These are phyloP conservation scores for Boloria selene DNA, from an alignment of 2,888 invertebrate species.

Conservation along the genomic window DNA sequence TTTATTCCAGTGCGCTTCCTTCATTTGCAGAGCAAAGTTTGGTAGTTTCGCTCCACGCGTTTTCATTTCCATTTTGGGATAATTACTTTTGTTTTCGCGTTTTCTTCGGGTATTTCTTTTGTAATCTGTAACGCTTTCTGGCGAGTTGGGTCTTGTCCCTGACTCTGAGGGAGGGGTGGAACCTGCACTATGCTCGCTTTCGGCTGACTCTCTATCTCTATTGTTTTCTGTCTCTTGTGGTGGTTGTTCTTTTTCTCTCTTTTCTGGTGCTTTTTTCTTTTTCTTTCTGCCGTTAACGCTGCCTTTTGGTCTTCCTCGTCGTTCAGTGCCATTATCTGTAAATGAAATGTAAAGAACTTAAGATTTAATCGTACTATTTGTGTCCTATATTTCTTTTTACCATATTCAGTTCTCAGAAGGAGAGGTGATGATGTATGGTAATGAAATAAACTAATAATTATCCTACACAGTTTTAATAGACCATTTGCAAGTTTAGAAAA, in stretches of 20 bases:
- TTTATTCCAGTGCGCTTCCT: constrained; percentile 76
- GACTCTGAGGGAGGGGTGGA: constrained; percentile 72
- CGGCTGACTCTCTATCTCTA: constrained; percentile 73
- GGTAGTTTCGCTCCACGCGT: constrained; percentile 85
- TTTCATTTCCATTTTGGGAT: constrained; percentile 75
- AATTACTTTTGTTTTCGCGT: constrained; percentile 54
- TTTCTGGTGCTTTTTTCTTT: constrained; percentile 70
- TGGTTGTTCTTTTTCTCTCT: constrained; percentile 67
- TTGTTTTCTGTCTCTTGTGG: constrained; percentile 77
- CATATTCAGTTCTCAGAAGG: no score
- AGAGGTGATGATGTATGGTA: no score
- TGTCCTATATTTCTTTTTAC: no score
- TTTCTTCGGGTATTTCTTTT: constrained; percentile 55
- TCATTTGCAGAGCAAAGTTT: constrained; percentile 81
- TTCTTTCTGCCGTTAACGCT: constrained; percentile 63
- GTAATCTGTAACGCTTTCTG: constrained; percentile 58
- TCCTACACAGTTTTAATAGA: no score
- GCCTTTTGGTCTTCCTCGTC: constrained; percentile 72
- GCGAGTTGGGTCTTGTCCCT: constrained; percentile 71
- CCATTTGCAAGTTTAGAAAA: no score
- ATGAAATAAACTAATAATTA: no score
- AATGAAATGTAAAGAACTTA: background rate
- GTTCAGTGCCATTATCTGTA: constrained; percentile 69
- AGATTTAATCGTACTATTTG: no score
- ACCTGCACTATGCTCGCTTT: constrained; percentile 70